phyloP scores from a whole-genome alignment of 2,888 invertebrate species.

The Hirtodrosophila duncani region DNA sequence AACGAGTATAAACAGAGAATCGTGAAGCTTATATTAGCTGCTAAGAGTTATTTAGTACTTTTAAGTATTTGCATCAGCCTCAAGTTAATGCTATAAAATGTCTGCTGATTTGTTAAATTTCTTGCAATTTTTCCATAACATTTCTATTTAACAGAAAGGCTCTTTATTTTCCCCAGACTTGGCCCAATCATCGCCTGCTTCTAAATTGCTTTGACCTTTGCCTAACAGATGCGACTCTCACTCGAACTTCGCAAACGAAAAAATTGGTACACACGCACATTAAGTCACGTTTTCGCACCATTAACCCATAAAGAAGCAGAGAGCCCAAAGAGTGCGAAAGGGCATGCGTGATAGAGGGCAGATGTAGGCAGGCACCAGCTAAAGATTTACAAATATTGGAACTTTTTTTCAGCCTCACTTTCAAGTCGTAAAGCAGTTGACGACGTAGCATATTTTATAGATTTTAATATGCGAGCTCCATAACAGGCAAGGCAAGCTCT shows the following conservation, averaged over 20 bases:
- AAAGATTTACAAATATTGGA: slow-evolving; percentile 75
- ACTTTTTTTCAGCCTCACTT: slow-evolving; percentile 61
- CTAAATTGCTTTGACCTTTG: slow-evolving; percentile 75
- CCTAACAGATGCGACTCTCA: slow-evolving; percentile 62
- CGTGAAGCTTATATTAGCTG: too few species aligned
- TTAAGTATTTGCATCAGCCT: too few species aligned
- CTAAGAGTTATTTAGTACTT: too few species aligned
- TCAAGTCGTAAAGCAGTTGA: slow-evolving; percentile 68
- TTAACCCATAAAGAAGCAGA: slow-evolving; percentile 74
- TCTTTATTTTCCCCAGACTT: too few species aligned
- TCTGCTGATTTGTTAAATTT: too few species aligned
- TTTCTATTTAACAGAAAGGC: slow-evolving; percentile 74
- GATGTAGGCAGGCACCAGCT: slow-evolving; percentile 24
- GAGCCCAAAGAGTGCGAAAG: slow-evolving; percentile 10
- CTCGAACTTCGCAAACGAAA: slow-evolving; percentile 20
- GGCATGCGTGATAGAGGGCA: background rate
- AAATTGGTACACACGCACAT: slow-evolving; percentile 69
- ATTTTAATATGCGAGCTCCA: slow-evolving; percentile 74
- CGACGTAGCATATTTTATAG: slow-evolving; percentile 68
- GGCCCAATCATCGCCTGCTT: slow-evolving; percentile 42
- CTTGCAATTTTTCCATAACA: slow-evolving; percentile 54
- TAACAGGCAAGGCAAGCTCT: slow-evolving; percentile 25
- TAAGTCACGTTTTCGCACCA: slow-evolving; percentile 77
- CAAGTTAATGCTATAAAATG: too few species aligned
- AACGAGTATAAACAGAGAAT: too few species aligned